phyloP scores from a whole-genome alignment of 2,113 vertebrate species.

The Macroglossus sobrinus region DNA sequence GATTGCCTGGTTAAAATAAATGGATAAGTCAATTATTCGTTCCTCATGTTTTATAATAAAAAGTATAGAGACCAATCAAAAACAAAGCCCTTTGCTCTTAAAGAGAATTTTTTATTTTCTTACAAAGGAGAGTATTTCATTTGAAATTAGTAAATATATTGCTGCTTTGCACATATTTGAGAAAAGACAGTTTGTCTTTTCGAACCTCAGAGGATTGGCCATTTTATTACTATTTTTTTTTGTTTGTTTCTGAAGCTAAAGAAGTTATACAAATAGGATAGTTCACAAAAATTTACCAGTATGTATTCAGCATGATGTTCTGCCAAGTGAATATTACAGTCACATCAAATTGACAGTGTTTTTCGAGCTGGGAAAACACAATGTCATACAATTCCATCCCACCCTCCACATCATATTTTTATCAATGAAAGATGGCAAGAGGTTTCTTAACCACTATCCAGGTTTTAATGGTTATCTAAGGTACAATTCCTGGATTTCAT shows the following conservation, averaged over 20 bases:
- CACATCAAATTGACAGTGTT: conserved; percentile 12
- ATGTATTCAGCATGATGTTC: conserved; percentile 8
- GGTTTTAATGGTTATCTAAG: not conserved
- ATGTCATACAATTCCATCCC: not conserved
- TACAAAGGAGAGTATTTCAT: conserved; percentile 25
- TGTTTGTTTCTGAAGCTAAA: conserved; percentile 26
- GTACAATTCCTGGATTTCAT: not conserved
- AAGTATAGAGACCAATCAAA: conserved; percentile 12
- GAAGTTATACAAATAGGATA: not conserved
- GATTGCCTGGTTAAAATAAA: not conserved
- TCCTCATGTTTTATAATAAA: not conserved
- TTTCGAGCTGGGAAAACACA: not conserved
- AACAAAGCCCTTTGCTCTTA: conserved; percentile 4
- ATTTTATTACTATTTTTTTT: not conserved
- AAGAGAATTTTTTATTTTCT: conserved; percentile 49
- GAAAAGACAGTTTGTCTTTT: conserved; percentile 9
- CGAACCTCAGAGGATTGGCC: not conserved
- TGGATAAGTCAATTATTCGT: not conserved
- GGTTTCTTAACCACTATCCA: not conserved
- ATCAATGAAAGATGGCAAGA: not conserved
- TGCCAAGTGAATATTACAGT: conserved; percentile 21
- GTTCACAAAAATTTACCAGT: not conserved
- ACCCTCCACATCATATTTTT: not conserved
- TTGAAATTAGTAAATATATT: conserved; percentile 11
- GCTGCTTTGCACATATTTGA: conserved; percentile 18